Evolutionary conservation across 2,888 invertebrate genomes (phyloP), one percentile per base, ranked within the genome.

Genomic region (Priocnemis perturbator): DNA sequence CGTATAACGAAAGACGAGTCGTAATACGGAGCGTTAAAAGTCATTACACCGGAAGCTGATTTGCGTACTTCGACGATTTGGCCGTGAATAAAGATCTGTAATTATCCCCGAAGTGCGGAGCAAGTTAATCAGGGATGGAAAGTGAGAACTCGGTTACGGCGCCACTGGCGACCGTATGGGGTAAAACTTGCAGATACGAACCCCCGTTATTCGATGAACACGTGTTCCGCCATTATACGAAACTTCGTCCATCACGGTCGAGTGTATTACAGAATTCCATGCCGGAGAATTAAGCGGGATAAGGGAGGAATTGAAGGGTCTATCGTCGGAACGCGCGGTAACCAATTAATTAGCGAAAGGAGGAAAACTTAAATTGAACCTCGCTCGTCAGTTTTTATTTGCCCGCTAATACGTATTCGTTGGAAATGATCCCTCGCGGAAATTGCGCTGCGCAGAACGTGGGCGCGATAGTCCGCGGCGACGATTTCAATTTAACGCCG

Each of bases 201-300:
- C 50, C 14, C 50, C 11, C 19, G 50, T 50, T 59, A 59, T 59
- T 59, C 45, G 58, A 59, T 45, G 58, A 59, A 59, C 45, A 59
- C 58, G 45, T 37, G 58, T 59, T 59, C 58, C 37, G 30, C 58
- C 21, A 59, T 59, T 44, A 47, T 21, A 59, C 20, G 21, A 59
- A 59, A 59, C 58, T 59, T 59, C 45, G 19, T 45, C 47, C 17
- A 50, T 50, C 50, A 50, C 50, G 50, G 17, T 19, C 45, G 47
- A 59, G 58, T 59, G 45, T 20, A 59, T 59, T 59, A 59, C 50
- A 19, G 58, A 59, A 20, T 59, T 45, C 45, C 58, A 45, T 59
- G 45, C 45, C n/a, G 21, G 44, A 20, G 21, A 19, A 59, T 59
- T 59, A 59, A 59, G 23, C 20, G 21, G 45, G 58, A 15, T 15